Conservation (phyloP, 2,797 vertebrate species). For the Manis crassicaudata region DNA sequence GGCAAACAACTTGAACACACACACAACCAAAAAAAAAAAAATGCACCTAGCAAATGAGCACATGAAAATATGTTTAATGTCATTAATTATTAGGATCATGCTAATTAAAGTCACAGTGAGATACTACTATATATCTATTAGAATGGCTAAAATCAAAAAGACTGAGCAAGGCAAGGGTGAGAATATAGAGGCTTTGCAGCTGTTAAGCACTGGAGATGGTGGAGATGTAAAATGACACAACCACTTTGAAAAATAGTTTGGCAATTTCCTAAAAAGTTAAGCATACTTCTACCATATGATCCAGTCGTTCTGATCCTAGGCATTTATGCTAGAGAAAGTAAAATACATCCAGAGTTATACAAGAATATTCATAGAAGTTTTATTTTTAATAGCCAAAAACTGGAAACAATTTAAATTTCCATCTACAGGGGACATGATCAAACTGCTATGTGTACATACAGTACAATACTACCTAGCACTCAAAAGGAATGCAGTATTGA, state of each 20-base stretch:
- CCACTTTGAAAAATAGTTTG: not conserved
- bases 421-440: not conserved
- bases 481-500: not conserved
- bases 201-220: not conserved
- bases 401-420: not conserved
- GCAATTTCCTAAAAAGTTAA: not conserved
- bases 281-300: not conserved
- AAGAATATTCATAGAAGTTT: not conserved
- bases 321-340: not conserved
- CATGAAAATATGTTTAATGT: not conserved
- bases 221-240: not conserved
- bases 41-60: not conserved
- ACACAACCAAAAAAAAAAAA: not conserved
- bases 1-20: not conserved
- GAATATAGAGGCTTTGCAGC: not conserved
- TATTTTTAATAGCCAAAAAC: not conserved
- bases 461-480: too few species aligned
- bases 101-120: not conserved
- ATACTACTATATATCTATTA: not conserved
- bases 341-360: not conserved
- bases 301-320: not conserved
- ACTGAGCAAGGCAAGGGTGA: not conserved
- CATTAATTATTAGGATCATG: not conserved
- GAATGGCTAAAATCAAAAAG: not conserved
- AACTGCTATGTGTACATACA: not conserved